Percentiles rank a stretch among this genome's conserved stretches.
These are phyloP conservation scores for Oxystoma pomonae DNA, from an alignment of 2,888 invertebrate species.

Conservation along the genomic window DNA sequence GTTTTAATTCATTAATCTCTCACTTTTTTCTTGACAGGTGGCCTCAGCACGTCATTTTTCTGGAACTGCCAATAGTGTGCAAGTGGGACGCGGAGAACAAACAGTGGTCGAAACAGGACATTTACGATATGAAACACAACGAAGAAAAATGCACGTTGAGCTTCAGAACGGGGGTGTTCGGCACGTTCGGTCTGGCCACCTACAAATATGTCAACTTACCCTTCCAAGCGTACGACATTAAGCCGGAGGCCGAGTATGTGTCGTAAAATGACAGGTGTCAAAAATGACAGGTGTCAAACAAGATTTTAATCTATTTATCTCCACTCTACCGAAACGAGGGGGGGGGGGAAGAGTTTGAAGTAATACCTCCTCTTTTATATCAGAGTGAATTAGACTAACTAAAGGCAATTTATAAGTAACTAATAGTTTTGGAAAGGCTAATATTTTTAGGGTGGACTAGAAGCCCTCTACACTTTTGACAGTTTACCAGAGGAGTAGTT, in stretches of 20 bases:
- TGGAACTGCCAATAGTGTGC: constrained; percentile 43
- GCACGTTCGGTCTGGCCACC: constrained; percentile 67
- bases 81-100: constrained; percentile 39
- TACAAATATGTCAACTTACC: constrained; percentile 76
- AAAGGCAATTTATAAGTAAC: no score
- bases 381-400: no score
- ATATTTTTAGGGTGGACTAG: no score
- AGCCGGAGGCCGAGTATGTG: constrained; percentile 61
- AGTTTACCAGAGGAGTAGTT: no score
- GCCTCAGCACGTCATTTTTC: constrained; percentile 43
- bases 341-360: no score
- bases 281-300: neutral
- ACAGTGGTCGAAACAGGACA: constrained; percentile 40
- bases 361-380: no score
- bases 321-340: no score
- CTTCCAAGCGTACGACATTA: constrained; percentile 82
- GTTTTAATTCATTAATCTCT: no score
- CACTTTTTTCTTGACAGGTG: constrained; percentile 29
- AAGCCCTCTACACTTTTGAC: no score
- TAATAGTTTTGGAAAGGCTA: no score
- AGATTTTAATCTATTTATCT: no score
- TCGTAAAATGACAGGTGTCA: neutral
- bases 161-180: constrained; percentile 68
- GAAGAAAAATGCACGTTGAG: constrained; percentile 77
- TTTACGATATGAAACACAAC: constrained; percentile 62